Evolutionary conservation across 35 echinoderm and acorn worm genomes (phyloP), one percentile per base, ranked within the genome.

Genomic region (Ophioderma brevispina): DNA sequence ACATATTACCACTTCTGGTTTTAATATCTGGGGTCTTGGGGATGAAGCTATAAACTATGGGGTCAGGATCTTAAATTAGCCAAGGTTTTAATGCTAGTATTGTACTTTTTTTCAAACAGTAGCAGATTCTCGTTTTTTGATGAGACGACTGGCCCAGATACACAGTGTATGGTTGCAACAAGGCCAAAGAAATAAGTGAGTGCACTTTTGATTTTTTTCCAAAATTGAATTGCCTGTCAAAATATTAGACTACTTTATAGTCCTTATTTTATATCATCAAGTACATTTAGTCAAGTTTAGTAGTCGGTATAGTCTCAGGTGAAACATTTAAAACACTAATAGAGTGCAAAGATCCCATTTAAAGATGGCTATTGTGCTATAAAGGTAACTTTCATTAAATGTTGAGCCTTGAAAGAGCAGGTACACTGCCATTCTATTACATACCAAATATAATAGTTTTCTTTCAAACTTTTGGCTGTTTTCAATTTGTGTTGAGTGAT

Each of bases 161-260:
- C 23, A 70, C 59, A 15, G 59, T 70, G 15, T 70, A 70, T 30
- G 59, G 59, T 30, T 25, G 10, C 59, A 70, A 70, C 59, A 70
- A 70, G 28, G 59, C 59, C 10, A 70, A 70, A 30, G 59, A 70
- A 70, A 70, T 70, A 70, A 70, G 59, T 70, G 59, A 70, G 59
- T 70, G n/a, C 17, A 8, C 41, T 8, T 46, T 4, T 46, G 17
- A 8, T 8, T 46, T 8, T 46, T 4, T 46, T 46, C 17, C 41
- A 46, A 46, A 46, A 8, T 46, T 46, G 4, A 8, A 46, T 17
- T 17, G 4, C 41, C 17, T 46, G 41, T 4, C 5, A 8, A 46
- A 8, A 46, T 46, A 4, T 46, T 46, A 17, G n/a, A 25, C 59
- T 25, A 25, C 1, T 25, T 25, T 15, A 70, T 13, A 30, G 1